Evolutionary conservation across 2,113 vertebrate species (phyloP).

Genomic region (Calyptomena viridis): DNA sequence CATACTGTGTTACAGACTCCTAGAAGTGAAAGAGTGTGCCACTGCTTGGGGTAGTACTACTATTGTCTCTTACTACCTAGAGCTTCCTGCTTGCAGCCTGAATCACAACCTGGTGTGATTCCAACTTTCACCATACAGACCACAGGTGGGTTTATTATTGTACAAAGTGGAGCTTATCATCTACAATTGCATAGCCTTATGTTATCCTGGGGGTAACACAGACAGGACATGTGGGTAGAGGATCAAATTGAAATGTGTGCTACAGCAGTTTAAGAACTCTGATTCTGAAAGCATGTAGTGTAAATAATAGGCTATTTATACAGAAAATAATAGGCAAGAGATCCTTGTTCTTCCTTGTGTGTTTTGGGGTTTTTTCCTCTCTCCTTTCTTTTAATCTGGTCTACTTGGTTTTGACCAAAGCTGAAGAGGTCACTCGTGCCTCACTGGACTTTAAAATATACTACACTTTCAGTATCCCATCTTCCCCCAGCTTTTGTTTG

Average conservation of each 20-base stretch:
- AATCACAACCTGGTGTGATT: not conserved
- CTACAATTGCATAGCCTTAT: not conserved
- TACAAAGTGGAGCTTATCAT: not conserved
- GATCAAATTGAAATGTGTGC: not conserved
- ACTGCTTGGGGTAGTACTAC: not conserved
- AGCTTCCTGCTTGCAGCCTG: not conserved
- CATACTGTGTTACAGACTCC: not conserved
- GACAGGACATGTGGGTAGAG: not conserved
- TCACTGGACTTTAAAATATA: not conserved
- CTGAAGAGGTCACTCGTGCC: not conserved
- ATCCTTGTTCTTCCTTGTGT: not conserved
- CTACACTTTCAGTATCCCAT: not conserved
- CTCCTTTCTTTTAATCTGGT: not conserved
- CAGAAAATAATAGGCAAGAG: not conserved
- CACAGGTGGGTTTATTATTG: not conserved
- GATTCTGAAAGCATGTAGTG: not conserved
- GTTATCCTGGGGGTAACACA: not conserved
- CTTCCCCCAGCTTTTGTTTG: not conserved
- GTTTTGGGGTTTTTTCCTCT: not conserved
- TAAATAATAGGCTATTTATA: not conserved
- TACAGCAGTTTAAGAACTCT: not conserved
- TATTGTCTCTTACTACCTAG: not conserved
- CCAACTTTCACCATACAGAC: not conserved
- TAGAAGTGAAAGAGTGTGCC: not conserved
- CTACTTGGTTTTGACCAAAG: not conserved